A percentile compares a stretch with the other conserved stretches of the same genome.
These are phyloP conservation scores for Perca flavescens DNA, from an alignment of 2,113 vertebrate species.

Conservation along the genomic window DNA sequence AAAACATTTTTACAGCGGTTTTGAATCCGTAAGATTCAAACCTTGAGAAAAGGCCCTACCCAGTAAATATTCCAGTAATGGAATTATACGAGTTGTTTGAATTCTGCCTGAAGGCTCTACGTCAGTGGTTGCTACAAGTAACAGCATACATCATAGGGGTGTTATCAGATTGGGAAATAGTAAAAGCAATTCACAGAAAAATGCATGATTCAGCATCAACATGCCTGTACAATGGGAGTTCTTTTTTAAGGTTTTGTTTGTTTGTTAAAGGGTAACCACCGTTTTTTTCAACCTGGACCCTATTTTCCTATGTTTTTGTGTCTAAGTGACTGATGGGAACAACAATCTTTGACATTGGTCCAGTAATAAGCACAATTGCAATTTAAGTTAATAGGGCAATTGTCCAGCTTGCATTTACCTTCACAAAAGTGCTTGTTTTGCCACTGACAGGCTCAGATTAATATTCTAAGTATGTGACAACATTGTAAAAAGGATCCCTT, in stretches of 20 bases:
- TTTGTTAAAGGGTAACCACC: no score
- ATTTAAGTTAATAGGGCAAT: no score
- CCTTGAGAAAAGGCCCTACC: background rate
- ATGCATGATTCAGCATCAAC: constrained; percentile 25
- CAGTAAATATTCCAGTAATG: constrained; percentile 7
- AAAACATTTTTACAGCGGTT: background rate
- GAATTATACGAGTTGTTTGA: background rate
- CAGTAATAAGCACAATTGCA: no score
- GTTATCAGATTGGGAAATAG: constrained; percentile 24
- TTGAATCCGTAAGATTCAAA: background rate
- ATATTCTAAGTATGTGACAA: no score
- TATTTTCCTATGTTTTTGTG: no score
- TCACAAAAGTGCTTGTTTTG: no score
- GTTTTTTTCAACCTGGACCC: no score
- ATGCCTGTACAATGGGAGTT: constrained; percentile 36
- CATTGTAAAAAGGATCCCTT: no score
- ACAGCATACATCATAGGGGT: constrained; percentile 9
- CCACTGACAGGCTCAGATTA: no score
- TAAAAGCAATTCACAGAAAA: constrained; percentile 17
- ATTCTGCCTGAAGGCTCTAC: background rate
- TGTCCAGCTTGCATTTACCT: no score
- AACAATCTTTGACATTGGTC: no score
- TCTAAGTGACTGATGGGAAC: no score
- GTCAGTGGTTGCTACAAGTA: background rate
- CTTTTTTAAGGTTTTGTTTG: constrained; percentile 1